Percentiles rank a stretch among this genome's conserved stretches.
Conservation (phyloP, 2,113 vertebrate species). For the Thunnus maccoyii region DNA sequence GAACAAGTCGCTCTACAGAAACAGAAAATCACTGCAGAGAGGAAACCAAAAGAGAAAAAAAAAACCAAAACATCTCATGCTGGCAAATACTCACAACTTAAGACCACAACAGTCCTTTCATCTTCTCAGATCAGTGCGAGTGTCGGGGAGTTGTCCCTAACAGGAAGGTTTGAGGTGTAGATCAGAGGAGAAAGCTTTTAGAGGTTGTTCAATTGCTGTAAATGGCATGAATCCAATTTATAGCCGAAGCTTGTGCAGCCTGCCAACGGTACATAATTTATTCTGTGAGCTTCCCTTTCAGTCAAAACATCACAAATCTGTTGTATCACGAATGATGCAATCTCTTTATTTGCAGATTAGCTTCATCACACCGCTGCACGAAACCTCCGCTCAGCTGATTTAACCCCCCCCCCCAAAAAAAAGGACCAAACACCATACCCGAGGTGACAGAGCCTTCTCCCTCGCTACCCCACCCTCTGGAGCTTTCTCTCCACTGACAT, state of each 20-base stretch:
- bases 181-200: conserved; percentile 41
- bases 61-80: not conserved
- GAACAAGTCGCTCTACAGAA: conserved; percentile 16
- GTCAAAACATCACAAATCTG: conserved; percentile 7
- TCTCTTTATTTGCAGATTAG: not conserved
- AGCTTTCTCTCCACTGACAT: no score
- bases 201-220: conserved; percentile 16
- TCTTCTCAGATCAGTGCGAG: not conserved
- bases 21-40: not conserved
- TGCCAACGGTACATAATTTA: not conserved
- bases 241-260: conserved; percentile 1
- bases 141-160: not conserved
- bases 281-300: not conserved
- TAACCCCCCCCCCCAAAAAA: no score
- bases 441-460: no score
- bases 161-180: conserved; percentile 13
- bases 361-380: no score
- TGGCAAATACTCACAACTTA: not conserved
- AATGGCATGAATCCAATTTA: conserved; percentile 19
- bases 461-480: no score
- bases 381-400: no score
- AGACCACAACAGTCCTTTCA: conserved; percentile 1
- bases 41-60: no score
- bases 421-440: no score
- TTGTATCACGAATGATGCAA: not conserved